Percentiles rank a stretch among this genome's conserved stretches.
Conservation (phyloP, 2,797 vertebrate species). For the Enteromius trimaculatus region DNA sequence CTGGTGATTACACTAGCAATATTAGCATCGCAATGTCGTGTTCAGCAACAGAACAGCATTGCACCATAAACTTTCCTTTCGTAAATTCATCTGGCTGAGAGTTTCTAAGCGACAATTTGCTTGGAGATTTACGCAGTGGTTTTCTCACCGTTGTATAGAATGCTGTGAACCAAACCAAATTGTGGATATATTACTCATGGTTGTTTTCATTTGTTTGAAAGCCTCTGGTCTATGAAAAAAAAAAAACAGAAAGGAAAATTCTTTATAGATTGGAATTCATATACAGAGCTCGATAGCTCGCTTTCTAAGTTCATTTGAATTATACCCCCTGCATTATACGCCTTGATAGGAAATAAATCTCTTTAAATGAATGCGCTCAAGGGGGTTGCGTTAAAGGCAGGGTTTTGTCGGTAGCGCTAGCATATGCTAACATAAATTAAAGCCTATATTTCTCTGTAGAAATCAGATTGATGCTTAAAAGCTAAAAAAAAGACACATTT, state of each 20-base stretch:
- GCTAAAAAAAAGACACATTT: slow-evolving; percentile 30
- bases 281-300: slow-evolving; percentile 67
- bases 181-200: slow-evolving; percentile 47
- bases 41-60: not conserved
- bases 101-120: slow-evolving; percentile 16
- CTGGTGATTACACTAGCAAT: not conserved
- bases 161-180: slow-evolving; percentile 69
- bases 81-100: not conserved
- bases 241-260: slow-evolving; percentile 43
- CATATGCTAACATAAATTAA: slow-evolving; percentile 81
- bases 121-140: slow-evolving; percentile 11
- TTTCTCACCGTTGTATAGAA: not conserved
- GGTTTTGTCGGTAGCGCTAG: slow-evolving; percentile 62
- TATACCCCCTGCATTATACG: slow-evolving; percentile 74
- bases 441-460: slow-evolving; percentile 54
- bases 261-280: slow-evolving; percentile 71
- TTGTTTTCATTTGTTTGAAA: slow-evolving; percentile 52
- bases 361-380: slow-evolving; percentile 73
- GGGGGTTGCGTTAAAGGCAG: slow-evolving; percentile 53
- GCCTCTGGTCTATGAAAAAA: slow-evolving; percentile 19
- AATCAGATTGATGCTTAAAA: slow-evolving; percentile 51
- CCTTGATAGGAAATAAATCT: slow-evolving; percentile 82
- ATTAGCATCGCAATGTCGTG: not conserved
- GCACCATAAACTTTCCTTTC: slow-evolving; percentile 3
- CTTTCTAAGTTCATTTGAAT: slow-evolving; percentile 80